Evolutionary conservation across 2,888 invertebrate genomes (phyloP), one percentile per base, ranked within the genome.

Genomic region (Tanypteryx hageni): DNA sequence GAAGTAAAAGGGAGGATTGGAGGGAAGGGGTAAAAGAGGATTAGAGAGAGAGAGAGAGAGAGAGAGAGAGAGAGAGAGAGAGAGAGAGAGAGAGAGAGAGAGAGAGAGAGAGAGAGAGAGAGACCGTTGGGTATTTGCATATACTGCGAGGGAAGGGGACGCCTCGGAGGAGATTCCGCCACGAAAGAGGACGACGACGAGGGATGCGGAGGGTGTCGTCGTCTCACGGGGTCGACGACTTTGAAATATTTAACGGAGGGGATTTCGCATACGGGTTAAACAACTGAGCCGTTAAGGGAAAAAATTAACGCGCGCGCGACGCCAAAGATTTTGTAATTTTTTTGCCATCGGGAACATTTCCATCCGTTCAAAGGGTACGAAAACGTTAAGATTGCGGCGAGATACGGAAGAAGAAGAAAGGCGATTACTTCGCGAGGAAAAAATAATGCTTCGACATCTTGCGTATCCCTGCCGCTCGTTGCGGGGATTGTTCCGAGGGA

Each of bases 101-200:
- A 56, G n/a, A 44, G 18, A 64, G 61, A 61, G 61, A 16, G n/a
- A 64, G 61, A 64, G 68, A 58, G 64, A 22, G 22, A 59, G 86
- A 59, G 16, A 59, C 44, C 18, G 86, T 31, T 16, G 64, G 68
- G 10, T 56, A 89, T 68, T 89, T 89, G 64, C 89, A 89, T 89
- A 64, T 27, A 76, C 76, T 76, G 44, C n/a, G 13, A n/a, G n/a
- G 64, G 44, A 27, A 16, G 31, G 61, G 31, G 86, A 27, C 31
- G 27, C 13, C n/a, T 18, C 22, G 86, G 61, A 59, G 9, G 58
- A 58, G 22, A 22, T 56, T 16, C 11, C 84, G 13, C 11, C 11
- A 9, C 85, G 27, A 85, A 76, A n/a, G 27, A 85, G 13, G 58
- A 85, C 16, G 84, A 10, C 57, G 58, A 85, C 22, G 85, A 85